phyloP scores from a whole-genome alignment of 2,797 vertebrate species.

The Catamblyrhynchus diadema region DNA sequence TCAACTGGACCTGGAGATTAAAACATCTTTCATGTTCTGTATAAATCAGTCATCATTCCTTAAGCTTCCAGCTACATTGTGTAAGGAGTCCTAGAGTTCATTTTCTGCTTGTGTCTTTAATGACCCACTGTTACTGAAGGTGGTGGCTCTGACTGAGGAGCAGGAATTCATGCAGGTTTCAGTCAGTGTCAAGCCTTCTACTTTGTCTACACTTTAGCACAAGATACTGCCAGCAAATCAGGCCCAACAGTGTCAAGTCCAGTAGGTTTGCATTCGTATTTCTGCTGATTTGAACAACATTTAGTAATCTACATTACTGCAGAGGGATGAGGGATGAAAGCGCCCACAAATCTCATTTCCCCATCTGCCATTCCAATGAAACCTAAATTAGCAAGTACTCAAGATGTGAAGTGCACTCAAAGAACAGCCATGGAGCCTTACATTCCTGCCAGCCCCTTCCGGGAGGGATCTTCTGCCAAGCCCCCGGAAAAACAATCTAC shows the following conservation, averaged over 20 bases:
- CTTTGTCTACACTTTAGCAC: background rate
- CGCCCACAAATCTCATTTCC: background rate
- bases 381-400: background rate
- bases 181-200: background rate
- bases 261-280: background rate
- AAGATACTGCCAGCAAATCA: background rate
- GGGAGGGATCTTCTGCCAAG: background rate
- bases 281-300: background rate
- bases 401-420: background rate
- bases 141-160: background rate
- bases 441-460: background rate
- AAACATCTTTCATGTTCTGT: background rate
- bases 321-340: background rate
- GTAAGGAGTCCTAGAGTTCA: background rate
- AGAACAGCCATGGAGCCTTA: background rate
- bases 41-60: background rate
- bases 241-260: background rate
- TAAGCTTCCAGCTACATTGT: background rate
- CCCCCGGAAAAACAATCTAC: slow-evolving; percentile 3
- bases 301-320: background rate
- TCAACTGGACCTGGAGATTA: background rate
- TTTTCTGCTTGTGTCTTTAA: background rate
- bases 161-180: background rate
- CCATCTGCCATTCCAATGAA: background rate
- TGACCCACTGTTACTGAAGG: background rate